These are phyloP conservation scores for Drosophila auraria DNA, from an alignment of 1,140 invertebrate species.

Conservation along the genomic window DNA sequence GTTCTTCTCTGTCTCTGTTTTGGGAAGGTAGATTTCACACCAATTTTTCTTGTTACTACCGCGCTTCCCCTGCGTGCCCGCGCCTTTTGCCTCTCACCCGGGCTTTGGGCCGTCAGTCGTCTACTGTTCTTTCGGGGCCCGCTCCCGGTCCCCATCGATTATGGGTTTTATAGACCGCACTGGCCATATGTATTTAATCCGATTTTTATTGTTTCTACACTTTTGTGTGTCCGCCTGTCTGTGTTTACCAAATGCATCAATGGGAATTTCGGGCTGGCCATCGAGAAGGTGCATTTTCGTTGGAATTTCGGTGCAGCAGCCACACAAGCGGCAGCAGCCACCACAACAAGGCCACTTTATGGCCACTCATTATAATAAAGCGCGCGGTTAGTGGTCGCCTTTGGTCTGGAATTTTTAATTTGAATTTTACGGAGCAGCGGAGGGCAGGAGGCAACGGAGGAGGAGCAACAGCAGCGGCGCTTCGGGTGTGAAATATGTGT, in stretches of 20 bases:
- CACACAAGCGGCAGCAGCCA: slow-evolving; percentile 31
- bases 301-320: slow-evolving; percentile 65
- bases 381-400: slow-evolving; percentile 79
- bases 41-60: slow-evolving; percentile 73
- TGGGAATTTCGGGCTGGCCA: slow-evolving; percentile 52
- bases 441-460: background rate
- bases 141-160: slow-evolving; percentile 76
- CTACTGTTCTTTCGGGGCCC: slow-evolving; percentile 45
- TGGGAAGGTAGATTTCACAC: slow-evolving; percentile 73
- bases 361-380: slow-evolving; percentile 84
- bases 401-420: slow-evolving; percentile 76
- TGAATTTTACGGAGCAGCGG: slow-evolving; percentile 70
- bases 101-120: slow-evolving; percentile 26
- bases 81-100: background rate
- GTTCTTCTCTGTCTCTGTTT: slow-evolving; percentile 30
- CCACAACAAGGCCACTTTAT: slow-evolving; percentile 74
- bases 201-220: slow-evolving; percentile 84
- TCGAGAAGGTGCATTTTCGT: slow-evolving; percentile 74
- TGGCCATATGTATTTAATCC: slow-evolving; percentile 77
- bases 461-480: slow-evolving; percentile 39
- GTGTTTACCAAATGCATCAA: slow-evolving; percentile 69
- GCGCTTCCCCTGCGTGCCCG: slow-evolving; percentile 52
- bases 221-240: slow-evolving; percentile 46
- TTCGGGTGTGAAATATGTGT: slow-evolving; percentile 71
- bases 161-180: slow-evolving; percentile 72